Evolutionary conservation across 2,888 invertebrate species (phyloP).

Genomic region (Pteria penguin): DNA sequence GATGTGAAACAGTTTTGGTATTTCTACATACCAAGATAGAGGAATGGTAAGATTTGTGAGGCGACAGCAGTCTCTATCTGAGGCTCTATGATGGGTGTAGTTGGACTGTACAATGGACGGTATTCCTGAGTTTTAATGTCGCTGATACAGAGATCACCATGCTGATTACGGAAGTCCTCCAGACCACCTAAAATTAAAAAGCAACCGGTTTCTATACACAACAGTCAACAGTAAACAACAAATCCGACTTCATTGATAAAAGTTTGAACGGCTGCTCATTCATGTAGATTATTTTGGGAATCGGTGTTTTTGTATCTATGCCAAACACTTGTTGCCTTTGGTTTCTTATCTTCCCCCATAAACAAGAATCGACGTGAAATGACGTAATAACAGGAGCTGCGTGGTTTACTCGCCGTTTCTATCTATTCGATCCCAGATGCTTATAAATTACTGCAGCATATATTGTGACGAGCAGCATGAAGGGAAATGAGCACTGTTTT

Average conservation of each 20-base stretch:
- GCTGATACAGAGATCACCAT: constrained; percentile 88
- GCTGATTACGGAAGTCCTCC: constrained; percentile 77
- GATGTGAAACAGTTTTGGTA: neutral
- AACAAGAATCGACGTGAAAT: neutral
- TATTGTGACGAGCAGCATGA: neutral
- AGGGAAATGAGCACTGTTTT: neutral
- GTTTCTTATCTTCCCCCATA: neutral
- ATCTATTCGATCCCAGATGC: too few relatives aligned
- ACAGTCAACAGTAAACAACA: too few relatives aligned
- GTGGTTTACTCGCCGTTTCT: too few relatives aligned
- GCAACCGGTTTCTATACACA: too few relatives aligned
- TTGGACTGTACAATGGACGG: constrained; percentile 81
- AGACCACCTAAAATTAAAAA: constrained; percentile 74
- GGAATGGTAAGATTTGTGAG: constrained; percentile 89
- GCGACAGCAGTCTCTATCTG: constrained; percentile 87
- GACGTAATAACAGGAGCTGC: neutral
- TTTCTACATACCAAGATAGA: constrained; percentile 84
- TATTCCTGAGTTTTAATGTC: constrained; percentile 74
- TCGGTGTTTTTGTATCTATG: neutral
- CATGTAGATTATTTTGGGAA: neutral
- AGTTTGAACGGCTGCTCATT: too few relatives aligned
- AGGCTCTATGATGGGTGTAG: constrained; percentile 75
- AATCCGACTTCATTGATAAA: too few relatives aligned
- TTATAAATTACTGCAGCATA: neutral
- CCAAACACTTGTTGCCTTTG: neutral